Percentiles rank a stretch among this genome's conserved stretches.
phyloP scores from a whole-genome alignment of 1,140 invertebrate genomes.

The Diachasmimorpha longicaudata region DNA sequence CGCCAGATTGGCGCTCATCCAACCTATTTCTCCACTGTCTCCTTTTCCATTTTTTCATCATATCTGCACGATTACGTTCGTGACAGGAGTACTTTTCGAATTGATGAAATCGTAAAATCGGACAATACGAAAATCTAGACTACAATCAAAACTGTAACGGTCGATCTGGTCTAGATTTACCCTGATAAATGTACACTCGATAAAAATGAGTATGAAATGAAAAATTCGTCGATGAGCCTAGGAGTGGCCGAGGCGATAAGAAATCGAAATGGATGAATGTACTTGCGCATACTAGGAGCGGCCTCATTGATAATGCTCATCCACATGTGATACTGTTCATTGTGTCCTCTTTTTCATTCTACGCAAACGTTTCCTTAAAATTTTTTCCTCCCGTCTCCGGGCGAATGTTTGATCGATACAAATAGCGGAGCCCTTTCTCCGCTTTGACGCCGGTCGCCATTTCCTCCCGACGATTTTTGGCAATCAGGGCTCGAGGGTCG shows the following conservation, averaged over 20 bases:
- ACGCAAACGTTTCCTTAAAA: not conserved
- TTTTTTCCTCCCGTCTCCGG: not conserved
- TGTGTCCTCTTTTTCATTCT: not conserved
- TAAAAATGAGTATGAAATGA: not conserved
- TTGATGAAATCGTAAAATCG: not conserved
- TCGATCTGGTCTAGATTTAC: not conserved
- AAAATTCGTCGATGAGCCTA: not conserved
- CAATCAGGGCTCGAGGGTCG: not conserved
- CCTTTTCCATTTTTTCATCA: not conserved
- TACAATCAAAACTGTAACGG: not conserved
- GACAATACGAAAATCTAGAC: not conserved
- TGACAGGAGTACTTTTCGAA: not conserved
- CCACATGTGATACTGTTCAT: not conserved
- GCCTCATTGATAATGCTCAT: not conserved
- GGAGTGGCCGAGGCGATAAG: not conserved
- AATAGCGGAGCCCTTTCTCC: not conserved
- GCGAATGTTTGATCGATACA: not conserved
- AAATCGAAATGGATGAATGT: not conserved
- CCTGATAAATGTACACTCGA: not conserved
- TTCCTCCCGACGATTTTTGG: not conserved
- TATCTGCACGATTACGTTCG: not conserved
- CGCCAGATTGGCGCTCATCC: not conserved
- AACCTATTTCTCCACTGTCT: not conserved
- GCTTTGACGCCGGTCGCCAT: not conserved
- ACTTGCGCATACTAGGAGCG: constrained; percentile 18